A percentile compares a stretch with the other conserved stretches of the same genome.
These are phyloP conservation scores for Dipodomys merriami DNA, from an alignment of 2,113 vertebrate genomes.

Conservation along the genomic window DNA sequence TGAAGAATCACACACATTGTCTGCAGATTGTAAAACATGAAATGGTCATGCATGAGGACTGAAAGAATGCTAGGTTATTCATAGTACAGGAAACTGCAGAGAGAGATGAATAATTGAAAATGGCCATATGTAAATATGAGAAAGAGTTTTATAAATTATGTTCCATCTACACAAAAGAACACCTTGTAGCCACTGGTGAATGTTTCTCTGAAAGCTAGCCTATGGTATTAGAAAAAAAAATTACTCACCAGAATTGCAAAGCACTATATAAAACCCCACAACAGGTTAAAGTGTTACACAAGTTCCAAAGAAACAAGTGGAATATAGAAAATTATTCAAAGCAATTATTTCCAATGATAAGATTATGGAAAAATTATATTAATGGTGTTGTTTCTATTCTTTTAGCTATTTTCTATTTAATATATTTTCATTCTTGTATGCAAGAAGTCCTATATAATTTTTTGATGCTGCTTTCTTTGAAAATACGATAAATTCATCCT, in stretches of 20 bases:
- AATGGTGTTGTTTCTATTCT: neutral
- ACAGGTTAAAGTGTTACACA: neutral
- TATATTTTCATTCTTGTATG: neutral
- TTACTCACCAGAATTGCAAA: neutral
- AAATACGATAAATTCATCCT: neutral
- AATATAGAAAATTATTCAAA: neutral
- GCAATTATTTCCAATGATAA: neutral
- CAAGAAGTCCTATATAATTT: neutral
- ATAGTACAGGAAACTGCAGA: neutral
- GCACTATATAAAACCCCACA: neutral
- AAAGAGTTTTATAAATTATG: constrained; percentile 3
- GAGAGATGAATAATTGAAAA: constrained; percentile 2
- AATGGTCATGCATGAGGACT: neutral
- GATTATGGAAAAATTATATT: constrained; percentile 11
- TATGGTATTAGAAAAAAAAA: neutral
- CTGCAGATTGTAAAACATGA: neutral
- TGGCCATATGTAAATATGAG: neutral
- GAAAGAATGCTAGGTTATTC: neutral
- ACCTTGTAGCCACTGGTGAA: neutral
- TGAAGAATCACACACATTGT: neutral
- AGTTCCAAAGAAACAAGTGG: neutral
- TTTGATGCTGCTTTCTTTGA: neutral
- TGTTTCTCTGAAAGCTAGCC: neutral
- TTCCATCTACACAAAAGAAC: neutral
- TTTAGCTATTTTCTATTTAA: neutral